phyloP scores from a whole-genome alignment of 2,888 invertebrate species.

The Tricholauxania praeusta region DNA sequence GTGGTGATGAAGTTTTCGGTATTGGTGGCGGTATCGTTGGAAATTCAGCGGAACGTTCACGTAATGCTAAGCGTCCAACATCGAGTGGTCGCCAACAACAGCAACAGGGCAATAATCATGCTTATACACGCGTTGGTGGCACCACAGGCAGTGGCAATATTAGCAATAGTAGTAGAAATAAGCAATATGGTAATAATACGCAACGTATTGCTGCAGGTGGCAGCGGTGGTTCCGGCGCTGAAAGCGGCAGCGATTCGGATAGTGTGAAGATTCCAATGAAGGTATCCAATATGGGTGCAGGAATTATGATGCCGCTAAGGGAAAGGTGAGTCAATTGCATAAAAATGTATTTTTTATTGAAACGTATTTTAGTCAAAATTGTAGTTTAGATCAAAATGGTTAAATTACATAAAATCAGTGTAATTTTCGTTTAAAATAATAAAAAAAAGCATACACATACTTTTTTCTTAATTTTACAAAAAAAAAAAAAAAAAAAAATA shows the following conservation, averaged over 20 bases:
- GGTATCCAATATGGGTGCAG: slow-evolving; percentile 62
- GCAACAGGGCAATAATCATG: slow-evolving; percentile 51
- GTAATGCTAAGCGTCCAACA: slow-evolving; percentile 64
- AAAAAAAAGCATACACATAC: too few relatives aligned
- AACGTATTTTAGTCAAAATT: too few relatives aligned
- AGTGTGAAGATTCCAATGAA: slow-evolving; percentile 77
- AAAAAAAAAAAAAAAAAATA: too few relatives aligned
- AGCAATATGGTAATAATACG: slow-evolving; percentile 1
- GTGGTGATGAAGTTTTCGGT: slow-evolving; percentile 28
- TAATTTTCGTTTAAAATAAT: too few relatives aligned
- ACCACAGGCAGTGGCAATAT: slow-evolving; percentile 51
- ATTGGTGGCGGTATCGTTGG: background rate
- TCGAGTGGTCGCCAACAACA: slow-evolving; percentile 61
- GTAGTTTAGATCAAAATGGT: too few relatives aligned
- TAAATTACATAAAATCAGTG: too few relatives aligned
- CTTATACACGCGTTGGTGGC: slow-evolving; percentile 15
- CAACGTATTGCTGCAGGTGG: slow-evolving; percentile 45
- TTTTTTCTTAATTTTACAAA: too few relatives aligned
- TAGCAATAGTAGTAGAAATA: slow-evolving; percentile 42
- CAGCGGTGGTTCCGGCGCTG: slow-evolving; percentile 61
- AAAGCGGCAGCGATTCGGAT: slow-evolving; percentile 81
- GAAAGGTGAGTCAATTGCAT: slow-evolving; percentile 71
- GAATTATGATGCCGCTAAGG: slow-evolving; percentile 68
- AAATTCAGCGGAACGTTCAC: slow-evolving; percentile 46
- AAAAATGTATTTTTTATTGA: background rate